These are phyloP conservation scores for Hucho hucho DNA, from an alignment of 2,113 vertebrate species.

Conservation along the genomic window DNA sequence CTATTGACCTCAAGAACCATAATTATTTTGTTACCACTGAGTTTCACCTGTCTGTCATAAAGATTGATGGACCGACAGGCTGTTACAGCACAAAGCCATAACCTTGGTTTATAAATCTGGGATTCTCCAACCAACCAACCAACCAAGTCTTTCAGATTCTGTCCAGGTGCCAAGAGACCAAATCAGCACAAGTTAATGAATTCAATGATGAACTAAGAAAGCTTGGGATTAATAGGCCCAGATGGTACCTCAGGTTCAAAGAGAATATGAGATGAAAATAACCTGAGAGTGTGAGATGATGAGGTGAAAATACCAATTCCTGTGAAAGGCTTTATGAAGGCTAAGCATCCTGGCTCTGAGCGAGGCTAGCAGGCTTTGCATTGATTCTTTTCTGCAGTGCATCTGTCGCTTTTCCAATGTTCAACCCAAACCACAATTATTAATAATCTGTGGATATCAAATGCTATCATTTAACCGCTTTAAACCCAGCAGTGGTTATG, in stretches of 20 bases:
- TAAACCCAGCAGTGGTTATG: too few species aligned
- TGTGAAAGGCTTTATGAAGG: too few species aligned
- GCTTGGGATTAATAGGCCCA: not conserved
- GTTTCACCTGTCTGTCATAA: too few species aligned
- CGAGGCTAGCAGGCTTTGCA: not conserved
- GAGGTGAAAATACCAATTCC: not conserved
- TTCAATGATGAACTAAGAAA: not conserved
- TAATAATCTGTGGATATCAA: too few species aligned
- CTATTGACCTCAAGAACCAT: too few species aligned
- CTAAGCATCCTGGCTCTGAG: too few species aligned
- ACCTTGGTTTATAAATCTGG: too few species aligned
- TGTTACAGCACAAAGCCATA: too few species aligned
- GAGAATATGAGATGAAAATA: slow-evolving; percentile 7
- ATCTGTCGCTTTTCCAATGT: not conserved
- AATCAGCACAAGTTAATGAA: not conserved
- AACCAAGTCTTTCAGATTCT: not conserved
- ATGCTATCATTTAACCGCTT: too few species aligned
- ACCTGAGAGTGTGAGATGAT: not conserved
- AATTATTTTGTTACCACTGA: too few species aligned
- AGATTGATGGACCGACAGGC: too few species aligned
- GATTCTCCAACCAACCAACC: too few species aligned
- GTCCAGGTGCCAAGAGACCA: not conserved
- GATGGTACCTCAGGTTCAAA: slow-evolving; percentile 8
- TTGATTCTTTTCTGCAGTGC: not conserved
- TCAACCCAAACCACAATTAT: not conserved